phyloP scores from a whole-genome alignment of 2,797 vertebrate species.

The Megalops cyprinoides region DNA sequence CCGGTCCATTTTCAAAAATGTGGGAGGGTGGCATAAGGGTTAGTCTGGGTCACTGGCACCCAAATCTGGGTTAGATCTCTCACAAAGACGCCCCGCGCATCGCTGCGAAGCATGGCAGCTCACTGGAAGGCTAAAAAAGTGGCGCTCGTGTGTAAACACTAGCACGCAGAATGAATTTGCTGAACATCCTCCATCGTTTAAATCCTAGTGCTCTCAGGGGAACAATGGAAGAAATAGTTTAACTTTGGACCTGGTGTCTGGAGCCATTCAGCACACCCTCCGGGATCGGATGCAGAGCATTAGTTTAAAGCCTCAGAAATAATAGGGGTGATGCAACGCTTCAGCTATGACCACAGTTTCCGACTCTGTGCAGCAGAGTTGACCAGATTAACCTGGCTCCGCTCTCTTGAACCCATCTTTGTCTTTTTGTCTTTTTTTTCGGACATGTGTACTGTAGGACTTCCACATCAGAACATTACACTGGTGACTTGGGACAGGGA shows the following conservation, averaged over 20 bases:
- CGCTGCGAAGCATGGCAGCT: slow-evolving; percentile 19
- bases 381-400: slow-evolving; percentile 34
- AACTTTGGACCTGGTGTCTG: slow-evolving; percentile 60
- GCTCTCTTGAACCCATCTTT: slow-evolving; percentile 5
- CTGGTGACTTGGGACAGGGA: not conserved
- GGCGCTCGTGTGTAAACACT: slow-evolving; percentile 46
- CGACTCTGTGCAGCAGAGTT: slow-evolving; percentile 34
- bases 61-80: slow-evolving; percentile 27
- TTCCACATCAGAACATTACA: slow-evolving; percentile 33
- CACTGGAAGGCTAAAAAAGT: slow-evolving; percentile 31
- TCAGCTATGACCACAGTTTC: slow-evolving; percentile 52
- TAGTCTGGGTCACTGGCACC: slow-evolving; percentile 32
- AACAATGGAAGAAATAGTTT: slow-evolving; percentile 72
- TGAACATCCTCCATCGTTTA: slow-evolving; percentile 64
- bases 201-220: slow-evolving; percentile 64
- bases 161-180: slow-evolving; percentile 56
- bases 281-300: slow-evolving; percentile 69
- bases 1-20: not conserved
- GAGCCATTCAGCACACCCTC: slow-evolving; percentile 64
- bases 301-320: slow-evolving; percentile 68
- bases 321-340: slow-evolving; percentile 68
- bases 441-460: slow-evolving; percentile 39
- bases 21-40: not conserved
- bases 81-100: slow-evolving; percentile 12
- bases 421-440: slow-evolving; percentile 4